Base-by-base conservation (phyloP, 2,797 vertebrate genomes). In the Moxostoma hubbsi region DNA sequence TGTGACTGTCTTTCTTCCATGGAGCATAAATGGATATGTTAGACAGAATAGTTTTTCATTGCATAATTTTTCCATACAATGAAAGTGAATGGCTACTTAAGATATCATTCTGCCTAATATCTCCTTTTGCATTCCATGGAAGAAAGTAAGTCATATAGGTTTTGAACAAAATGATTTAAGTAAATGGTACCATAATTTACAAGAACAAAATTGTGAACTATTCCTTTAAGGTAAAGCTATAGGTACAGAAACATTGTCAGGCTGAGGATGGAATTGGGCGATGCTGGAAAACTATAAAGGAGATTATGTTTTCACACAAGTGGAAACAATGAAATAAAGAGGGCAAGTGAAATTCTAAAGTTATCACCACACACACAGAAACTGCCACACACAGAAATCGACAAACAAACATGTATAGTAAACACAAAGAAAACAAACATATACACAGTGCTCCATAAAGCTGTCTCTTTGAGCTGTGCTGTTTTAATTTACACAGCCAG, bases 401-500 rank as follows among this genome's bases (percentile, higher is more conserved):
- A 75, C 45, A 75, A 58, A 72, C 72, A 11, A 8, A 6, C 36
- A 36, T 36, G 36, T 36, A 36, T 36, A 36, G 36, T 36, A 53
- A 63, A 70, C 57, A 77, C 57, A 63, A 53, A 62, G 55, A 73
- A 47, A 53, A 12, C 72, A 65, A 73, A 24, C 80, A 57, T 13
- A 73, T n/a, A 24, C 72, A 15, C 1, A 61, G 18, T 63, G 73
- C 43, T 58, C 64, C 73, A 73, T 77, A 58, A 80, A 82, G 70
- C 69, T 70, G 76, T 80, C 77, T 83, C 54, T 62, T 58, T 50
- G 50, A 79, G 67, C 58, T 58, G 43, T 47, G 47, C 72, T 65
- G 50, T 73, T 67, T 77, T 73, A 62, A 85, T 77, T 82, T 83
- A 82, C 80, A 74, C 77, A 74, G 78, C 65, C 36, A 73, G 77